These are phyloP conservation scores for Cydia amplana DNA, from an alignment of 1,140 invertebrate species.

Conservation along the genomic window DNA sequence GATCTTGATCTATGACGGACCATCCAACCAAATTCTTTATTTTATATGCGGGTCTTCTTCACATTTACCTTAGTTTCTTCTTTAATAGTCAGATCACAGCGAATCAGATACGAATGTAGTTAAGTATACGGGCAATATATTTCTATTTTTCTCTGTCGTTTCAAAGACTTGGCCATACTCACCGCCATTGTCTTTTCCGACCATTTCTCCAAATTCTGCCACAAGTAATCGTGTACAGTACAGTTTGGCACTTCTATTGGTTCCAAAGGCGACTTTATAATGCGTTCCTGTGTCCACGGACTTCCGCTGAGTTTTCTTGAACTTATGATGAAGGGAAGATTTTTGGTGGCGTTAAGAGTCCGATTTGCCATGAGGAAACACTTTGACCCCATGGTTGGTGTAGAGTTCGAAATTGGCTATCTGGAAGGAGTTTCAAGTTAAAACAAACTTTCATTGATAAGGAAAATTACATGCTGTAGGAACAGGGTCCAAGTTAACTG, in stretches of 20 bases:
- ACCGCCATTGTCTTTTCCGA: conserved; percentile 82
- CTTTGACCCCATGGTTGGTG: conserved; percentile 41
- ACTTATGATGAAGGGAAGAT: conserved; percentile 46
- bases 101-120: too few relatives aligned
- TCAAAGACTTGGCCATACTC: conserved; percentile 52
- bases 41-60: too few relatives aligned
- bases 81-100: too few relatives aligned
- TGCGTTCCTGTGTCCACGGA: conserved; percentile 58
- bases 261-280: conserved; percentile 73
- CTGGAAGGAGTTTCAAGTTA: too few relatives aligned
- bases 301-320: conserved; percentile 47
- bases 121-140: too few relatives aligned
- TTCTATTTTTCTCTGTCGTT: too few relatives aligned
- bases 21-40: too few relatives aligned
- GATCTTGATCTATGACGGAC: too few relatives aligned
- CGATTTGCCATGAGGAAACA: conserved; percentile 46
- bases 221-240: conserved; percentile 83
- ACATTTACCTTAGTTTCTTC: too few relatives aligned
- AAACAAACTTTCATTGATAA: too few relatives aligned
- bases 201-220: conserved; percentile 82
- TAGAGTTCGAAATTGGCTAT: neutral
- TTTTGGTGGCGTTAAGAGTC: conserved; percentile 43
- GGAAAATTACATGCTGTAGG: too few relatives aligned
- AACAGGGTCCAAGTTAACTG: too few relatives aligned
- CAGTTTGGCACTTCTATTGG: conserved; percentile 77